These are phyloP conservation scores for Pampus argenteus DNA, from an alignment of 2,797 vertebrate genomes.

Conservation along the genomic window DNA sequence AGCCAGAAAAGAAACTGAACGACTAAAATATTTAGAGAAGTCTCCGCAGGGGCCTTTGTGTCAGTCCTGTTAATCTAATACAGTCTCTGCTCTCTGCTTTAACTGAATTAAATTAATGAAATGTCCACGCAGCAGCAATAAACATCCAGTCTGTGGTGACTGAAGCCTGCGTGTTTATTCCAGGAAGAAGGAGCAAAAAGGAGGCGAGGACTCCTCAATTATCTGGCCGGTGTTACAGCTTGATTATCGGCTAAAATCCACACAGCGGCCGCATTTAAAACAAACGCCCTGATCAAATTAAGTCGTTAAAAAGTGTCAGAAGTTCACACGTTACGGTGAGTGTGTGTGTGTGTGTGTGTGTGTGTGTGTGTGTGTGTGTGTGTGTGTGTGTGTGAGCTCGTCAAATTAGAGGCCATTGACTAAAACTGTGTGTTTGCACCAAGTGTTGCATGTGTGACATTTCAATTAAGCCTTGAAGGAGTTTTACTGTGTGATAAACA, in stretches of 20 bases:
- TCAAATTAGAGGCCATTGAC: conserved; percentile 58
- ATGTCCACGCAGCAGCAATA: conserved; percentile 44
- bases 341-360: conserved; percentile 5
- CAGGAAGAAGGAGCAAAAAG: background rate
- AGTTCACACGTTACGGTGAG: conserved; percentile 61
- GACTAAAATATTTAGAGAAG: background rate
- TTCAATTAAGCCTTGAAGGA: conserved; percentile 16
- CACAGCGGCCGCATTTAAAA: conserved; percentile 13
- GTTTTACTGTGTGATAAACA: background rate
- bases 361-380: conserved; percentile 8
- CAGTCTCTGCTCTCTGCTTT: background rate
- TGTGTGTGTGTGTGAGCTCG: conserved; percentile 5
- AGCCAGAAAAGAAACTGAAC: background rate
- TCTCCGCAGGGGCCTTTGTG: background rate
- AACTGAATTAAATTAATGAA: conserved; percentile 11
- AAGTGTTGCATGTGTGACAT: conserved; percentile 29
- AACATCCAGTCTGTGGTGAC: conserved; percentile 29
- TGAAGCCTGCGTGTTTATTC: conserved; percentile 41
- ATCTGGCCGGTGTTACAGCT: conserved; percentile 36
- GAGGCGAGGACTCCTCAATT: conserved; percentile 11
- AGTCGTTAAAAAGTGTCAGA: conserved; percentile 58
- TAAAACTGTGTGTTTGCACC: conserved; percentile 8
- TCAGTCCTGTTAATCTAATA: conserved; percentile 16
- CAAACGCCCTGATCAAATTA: conserved; percentile 71
- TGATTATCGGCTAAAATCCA: conserved; percentile 39